phyloP scores from a whole-genome alignment of 1,140 invertebrate species.

The Zaprionus inermis region DNA sequence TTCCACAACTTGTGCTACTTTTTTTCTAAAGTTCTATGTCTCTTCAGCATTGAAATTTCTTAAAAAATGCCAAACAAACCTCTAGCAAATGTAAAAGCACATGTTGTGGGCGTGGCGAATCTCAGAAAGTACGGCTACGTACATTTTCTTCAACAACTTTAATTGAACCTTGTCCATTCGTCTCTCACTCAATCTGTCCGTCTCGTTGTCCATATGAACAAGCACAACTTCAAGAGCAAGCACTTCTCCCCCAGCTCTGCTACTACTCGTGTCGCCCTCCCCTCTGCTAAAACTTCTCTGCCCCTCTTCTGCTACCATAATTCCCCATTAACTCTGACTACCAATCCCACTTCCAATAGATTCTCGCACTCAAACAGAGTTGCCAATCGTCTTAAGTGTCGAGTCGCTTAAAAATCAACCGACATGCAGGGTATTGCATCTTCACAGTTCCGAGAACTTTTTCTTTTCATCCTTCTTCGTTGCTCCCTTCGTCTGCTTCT shows the following conservation, averaged over 20 bases:
- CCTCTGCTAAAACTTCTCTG: background rate
- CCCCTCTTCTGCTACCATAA: background rate
- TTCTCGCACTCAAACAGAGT: background rate
- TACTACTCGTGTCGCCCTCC: background rate
- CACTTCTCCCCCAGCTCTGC: background rate
- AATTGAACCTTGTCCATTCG: no score
- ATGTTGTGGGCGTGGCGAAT: no score
- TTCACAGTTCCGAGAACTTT: background rate
- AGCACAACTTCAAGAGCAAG: no score
- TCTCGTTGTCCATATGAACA: no score
- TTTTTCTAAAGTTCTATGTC: no score
- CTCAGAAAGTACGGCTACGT: no score
- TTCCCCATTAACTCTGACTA: background rate
- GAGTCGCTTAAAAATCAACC: background rate
- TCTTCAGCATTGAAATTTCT: no score
- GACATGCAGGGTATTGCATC: constrained; percentile 3
- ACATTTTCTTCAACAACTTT: no score
- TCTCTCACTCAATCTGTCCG: no score
- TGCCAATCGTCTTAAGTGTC: background rate
- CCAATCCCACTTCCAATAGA: background rate
- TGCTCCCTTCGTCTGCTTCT: background rate
- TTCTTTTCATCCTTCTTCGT: background rate
- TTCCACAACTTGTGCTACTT: no score
- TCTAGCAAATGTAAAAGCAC: no score
- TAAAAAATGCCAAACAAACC: no score